Percentiles rank a stretch among this genome's conserved stretches.
phyloP scores from a whole-genome alignment of 2,888 invertebrate genomes.

The Noctua janthe region DNA sequence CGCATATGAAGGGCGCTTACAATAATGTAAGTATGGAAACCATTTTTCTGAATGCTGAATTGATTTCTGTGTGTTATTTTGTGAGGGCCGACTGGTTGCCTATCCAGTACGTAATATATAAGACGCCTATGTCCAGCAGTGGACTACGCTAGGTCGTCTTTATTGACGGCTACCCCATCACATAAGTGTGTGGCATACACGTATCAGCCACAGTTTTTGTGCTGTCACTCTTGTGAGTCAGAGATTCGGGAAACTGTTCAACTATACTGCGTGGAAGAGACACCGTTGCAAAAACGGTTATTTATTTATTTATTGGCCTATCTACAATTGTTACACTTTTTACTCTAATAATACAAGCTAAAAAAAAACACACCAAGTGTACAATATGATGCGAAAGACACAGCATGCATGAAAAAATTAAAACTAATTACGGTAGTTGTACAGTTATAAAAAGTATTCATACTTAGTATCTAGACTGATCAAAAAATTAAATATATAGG shows the following conservation, averaged over 20 bases:
- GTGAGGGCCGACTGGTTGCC: background rate
- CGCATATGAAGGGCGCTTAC: constrained; percentile 11
- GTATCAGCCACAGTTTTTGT: background rate
- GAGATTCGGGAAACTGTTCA: background rate
- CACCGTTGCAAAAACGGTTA: too few species aligned
- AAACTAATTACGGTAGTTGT: too few species aligned
- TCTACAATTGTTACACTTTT: too few species aligned
- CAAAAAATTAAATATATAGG: too few species aligned
- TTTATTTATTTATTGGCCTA: too few species aligned
- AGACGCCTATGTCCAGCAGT: too few species aligned
- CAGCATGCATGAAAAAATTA: too few species aligned
- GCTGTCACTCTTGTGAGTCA: background rate
- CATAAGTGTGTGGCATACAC: background rate
- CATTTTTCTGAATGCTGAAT: background rate
- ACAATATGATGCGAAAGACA: too few species aligned
- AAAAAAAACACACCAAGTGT: too few species aligned
- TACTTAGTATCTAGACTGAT: too few species aligned
- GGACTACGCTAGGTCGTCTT: background rate
- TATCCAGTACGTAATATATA: background rate
- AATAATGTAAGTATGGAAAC: constrained; percentile 23
- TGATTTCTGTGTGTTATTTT: background rate
- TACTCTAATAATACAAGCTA: too few species aligned
- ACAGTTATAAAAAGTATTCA: too few species aligned
- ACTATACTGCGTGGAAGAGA: background rate
- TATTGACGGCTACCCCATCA: background rate